These are phyloP conservation scores for Euwallacea fornicatus DNA, from an alignment of 1,140 invertebrate species.

Conservation along the genomic window DNA sequence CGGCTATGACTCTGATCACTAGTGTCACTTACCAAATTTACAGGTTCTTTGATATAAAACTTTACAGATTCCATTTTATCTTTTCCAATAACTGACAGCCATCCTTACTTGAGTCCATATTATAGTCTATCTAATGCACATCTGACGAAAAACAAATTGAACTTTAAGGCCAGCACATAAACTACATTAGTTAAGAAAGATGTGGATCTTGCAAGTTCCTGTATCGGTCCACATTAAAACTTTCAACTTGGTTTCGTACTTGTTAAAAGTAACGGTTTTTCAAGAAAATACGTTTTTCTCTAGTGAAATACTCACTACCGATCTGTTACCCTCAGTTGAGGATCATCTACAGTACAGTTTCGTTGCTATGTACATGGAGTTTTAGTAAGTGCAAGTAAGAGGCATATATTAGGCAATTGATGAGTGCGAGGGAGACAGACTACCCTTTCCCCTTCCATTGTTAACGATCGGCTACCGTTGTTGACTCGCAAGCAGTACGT, in stretches of 20 bases:
- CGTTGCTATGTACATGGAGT: too few relatives aligned
- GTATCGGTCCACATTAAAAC: background rate
- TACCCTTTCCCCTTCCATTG: too few relatives aligned
- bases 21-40: background rate
- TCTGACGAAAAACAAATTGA: background rate
- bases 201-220: background rate
- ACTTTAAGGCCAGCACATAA: slow-evolving; percentile 3
- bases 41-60: background rate
- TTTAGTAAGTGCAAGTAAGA: too few relatives aligned
- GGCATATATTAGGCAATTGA: too few relatives aligned
- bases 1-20: background rate
- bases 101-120: background rate
- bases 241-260: background rate
- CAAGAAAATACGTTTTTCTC: background rate
- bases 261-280: background rate
- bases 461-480: too few relatives aligned
- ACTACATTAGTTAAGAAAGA: slow-evolving; percentile 3
- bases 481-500: too few relatives aligned
- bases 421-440: too few relatives aligned
- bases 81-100: background rate
- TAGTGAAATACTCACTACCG: background rate
- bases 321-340: too few relatives aligned
- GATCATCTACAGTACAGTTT: too few relatives aligned
- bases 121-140: background rate
- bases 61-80: background rate